A percentile compares a stretch with the other conserved stretches of the same genome.
Evolutionary conservation across 2,113 vertebrate species (phyloP).

Genomic region (Vanacampus margaritifer): DNA sequence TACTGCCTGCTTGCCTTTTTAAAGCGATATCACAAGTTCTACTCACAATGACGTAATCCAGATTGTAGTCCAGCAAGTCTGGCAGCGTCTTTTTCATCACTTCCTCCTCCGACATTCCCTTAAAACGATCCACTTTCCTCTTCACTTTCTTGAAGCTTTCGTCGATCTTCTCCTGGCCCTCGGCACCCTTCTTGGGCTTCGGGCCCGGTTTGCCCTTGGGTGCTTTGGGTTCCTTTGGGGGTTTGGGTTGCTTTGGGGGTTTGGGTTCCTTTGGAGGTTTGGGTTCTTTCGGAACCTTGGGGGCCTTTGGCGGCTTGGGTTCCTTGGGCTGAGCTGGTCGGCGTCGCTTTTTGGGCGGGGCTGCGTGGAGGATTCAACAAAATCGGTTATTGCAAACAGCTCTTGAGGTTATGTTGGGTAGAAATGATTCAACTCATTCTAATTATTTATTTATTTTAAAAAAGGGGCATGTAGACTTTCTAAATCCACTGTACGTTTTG

Average conservation of each 20-base stretch:
- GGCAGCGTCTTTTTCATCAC: slow-evolving; percentile 94
- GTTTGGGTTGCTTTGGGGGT: slow-evolving; percentile 55
- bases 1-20: not conserved
- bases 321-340: slow-evolving; percentile 76
- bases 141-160: slow-evolving; percentile 92
- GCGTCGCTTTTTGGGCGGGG: slow-evolving; percentile 76
- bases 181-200: slow-evolving; percentile 65
- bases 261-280: slow-evolving; percentile 35
- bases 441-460: not conserved
- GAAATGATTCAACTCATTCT: not conserved
- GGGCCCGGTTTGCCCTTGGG: slow-evolving; percentile 66
- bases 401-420: no score
- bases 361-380: slow-evolving; percentile 56
- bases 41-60: slow-evolving; percentile 98
- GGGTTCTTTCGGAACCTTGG: slow-evolving; percentile 55
- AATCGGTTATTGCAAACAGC: no score
- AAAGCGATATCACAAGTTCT: not conserved
- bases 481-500: slow-evolving; percentile 48
- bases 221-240: slow-evolving; percentile 62
- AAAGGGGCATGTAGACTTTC: not conserved
- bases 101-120: slow-evolving; percentile 94
- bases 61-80: slow-evolving; percentile 90
- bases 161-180: slow-evolving; percentile 88
- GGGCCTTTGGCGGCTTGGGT: slow-evolving; percentile 39
- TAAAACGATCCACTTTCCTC: slow-evolving; percentile 95